Evolutionary conservation across 2,888 invertebrate genomes (phyloP), one percentile per base, ranked within the genome.

Genomic region (Sinodicranocentrus sp.): DNA sequence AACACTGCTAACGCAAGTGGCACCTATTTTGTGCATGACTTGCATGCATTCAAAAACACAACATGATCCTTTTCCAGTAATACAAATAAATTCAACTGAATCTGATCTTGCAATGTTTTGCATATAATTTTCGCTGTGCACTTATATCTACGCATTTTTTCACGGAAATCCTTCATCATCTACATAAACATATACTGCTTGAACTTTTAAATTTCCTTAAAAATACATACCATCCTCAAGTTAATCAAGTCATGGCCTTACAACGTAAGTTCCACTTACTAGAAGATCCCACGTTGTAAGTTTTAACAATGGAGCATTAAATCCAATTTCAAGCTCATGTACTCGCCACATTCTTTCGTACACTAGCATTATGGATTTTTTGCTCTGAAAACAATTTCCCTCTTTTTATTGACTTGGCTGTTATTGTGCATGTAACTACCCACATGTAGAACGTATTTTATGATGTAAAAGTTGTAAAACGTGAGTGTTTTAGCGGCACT

Each of bases 321-420:
- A 48, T 48, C 48, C 15, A 6, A n/a, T 48, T 48, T 15, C 10
- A 33, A 48, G 48, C 48, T 48, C 48, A 48, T 13, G 13, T n/a
- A 5, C 15, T 48, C n/a, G 48, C 3, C 13, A 43, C n/a, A n/a
- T n/a, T n/a, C n/a, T n/a, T n/a, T n/a, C n/a, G n/a, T n/a, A n/a
- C n/a, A n/a, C n/a, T n/a, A n/a, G 33, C 70, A 71, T 13, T 15
- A 72, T 57, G 17, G 57, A 71, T 25, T 70, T 59, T 72, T 72
- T 72, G 59, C 43, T 59, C 72, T 72, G 72, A 72, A 72, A 72
- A 72, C 72, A 59, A 59, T 72, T 72, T 72, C 43, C 59, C 57
- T 19, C 23, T 33, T 71, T 72, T 59, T 72, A 59, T 72, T 72
- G 72, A 59, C 59, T 59, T 39, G n/a, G 8, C 15, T 21, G 8